Base-by-base conservation (phyloP, 2,113 vertebrate species). In the Canis aureus region DNA sequence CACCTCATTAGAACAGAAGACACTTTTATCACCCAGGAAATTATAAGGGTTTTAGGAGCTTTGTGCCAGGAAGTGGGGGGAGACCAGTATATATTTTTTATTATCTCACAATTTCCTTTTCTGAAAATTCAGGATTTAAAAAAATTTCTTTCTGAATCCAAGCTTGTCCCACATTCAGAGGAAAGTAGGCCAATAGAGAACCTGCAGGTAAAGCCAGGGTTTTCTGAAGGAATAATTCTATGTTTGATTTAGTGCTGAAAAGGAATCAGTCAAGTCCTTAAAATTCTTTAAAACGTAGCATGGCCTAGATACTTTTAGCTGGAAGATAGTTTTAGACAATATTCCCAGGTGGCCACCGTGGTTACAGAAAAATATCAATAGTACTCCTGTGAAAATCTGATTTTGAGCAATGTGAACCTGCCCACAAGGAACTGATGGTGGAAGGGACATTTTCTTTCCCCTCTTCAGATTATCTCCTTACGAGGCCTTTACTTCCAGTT, bases 101-200 rank as follows among this genome's bases (percentile, higher is more conserved):
- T 79, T 16, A 79, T 55, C 25, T 79, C 29, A 55, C 49, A 79
- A 11, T 55, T 81, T 89, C 38, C 11, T 79, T 86, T 87, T 95
- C 19, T 90, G 80, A 92, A 92, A 71, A 82, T 85, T 89, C 15
- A 59, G 25, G 55, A 66, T 95, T 86, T 2, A 51, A 51, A 90
- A 59, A 25, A 59, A 66, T 53, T 81, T 83, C 38, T 15, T 66
- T 95, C 96, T 93, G 66, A 79, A 69, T 91, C 23, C 57, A 69
- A 88, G 57, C 25, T 66, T 76, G 59, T 51, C 91, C 23, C 27
- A 80, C 59, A 76, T 94, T 89, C 29, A 74, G 51, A 92, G 64
- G 38, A 91, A 90, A 93, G 64, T 93, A 91, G 93, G 82, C 38
- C 49, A 69, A 6, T 51, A 73, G 89, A 93, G 92, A 91, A 55